Evolutionary conservation across 2,113 vertebrate species (phyloP).

Genomic region (Tapirus terrestris): DNA sequence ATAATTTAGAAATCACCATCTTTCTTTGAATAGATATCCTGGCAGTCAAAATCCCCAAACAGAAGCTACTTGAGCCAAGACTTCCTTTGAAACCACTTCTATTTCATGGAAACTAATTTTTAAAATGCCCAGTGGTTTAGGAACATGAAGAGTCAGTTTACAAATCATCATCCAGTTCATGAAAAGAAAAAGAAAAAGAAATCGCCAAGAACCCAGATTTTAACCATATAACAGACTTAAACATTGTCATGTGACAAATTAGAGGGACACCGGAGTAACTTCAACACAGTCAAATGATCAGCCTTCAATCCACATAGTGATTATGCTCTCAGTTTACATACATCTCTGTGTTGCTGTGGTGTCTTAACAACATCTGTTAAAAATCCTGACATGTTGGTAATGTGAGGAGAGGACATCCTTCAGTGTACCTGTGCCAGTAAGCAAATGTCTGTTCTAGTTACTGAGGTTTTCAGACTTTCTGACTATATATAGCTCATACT

Average conservation of each 20-base stretch:
- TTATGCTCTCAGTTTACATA: constrained; percentile 84
- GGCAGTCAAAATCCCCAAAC: constrained; percentile 70
- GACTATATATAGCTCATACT: background rate
- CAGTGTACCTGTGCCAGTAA: constrained; percentile 66
- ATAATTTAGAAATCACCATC: constrained; percentile 83
- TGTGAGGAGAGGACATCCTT: constrained; percentile 67
- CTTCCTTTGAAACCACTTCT: constrained; percentile 84
- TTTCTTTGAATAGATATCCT: constrained; percentile 76
- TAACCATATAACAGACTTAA: constrained; percentile 57
- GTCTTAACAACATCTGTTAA: constrained; percentile 79
- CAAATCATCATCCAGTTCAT: constrained; percentile 79
- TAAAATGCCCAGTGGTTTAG: constrained; percentile 82
- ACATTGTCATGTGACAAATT: constrained; percentile 77
- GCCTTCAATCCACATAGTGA: constrained; percentile 56
- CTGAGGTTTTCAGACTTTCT: constrained; percentile 74
- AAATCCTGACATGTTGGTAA: constrained; percentile 79
- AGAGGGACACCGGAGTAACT: constrained; percentile 70
- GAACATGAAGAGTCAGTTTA: constrained; percentile 84
- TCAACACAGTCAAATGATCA: constrained; percentile 72
- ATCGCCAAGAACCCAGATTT: constrained; percentile 64
- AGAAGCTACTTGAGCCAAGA: constrained; percentile 78
- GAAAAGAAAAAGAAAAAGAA: constrained; percentile 81
- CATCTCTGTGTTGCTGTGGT: constrained; percentile 76
- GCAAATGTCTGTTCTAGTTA: constrained; percentile 71
- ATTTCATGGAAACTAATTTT: constrained; percentile 86